Evolutionary conservation across 2,888 invertebrate species (phyloP), one percentile per base, ranked within the genome.

Genomic region (Mesorhabditis belari): DNA sequence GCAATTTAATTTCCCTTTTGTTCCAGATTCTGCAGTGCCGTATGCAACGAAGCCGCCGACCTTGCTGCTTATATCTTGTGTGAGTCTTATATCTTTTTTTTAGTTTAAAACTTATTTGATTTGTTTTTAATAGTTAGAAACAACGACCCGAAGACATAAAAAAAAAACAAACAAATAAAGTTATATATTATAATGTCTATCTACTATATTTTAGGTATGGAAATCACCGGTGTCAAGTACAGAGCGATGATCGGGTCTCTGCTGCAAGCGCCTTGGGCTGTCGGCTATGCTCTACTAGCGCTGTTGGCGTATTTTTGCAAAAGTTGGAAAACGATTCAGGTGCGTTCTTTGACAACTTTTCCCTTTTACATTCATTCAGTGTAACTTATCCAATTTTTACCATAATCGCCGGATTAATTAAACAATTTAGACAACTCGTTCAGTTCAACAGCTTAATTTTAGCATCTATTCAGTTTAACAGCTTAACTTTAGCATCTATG

Each of bases 51-150:
- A 63, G 80, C 81, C 5, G 78, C 78, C 25, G 81, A 80, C 60
- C 64, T 80, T 57, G 81, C 80, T 17, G 80, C 81, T 3, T 80
- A 80, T 60, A 78, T 81, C 0, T 67, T 80, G 17, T 81, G 81
- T 60, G 81, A 78, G 78, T 68, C 52, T n/a, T n/a, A n/a, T n/a
- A n/a, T n/a, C n/a, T 44, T 49, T 64, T 61, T 27, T 51, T 9
- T n/a, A 17, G 51, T n/a, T 51, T 19, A 17, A 35, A 49, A 25
- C 5, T 29, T 17, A n/a, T n/a, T n/a, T n/a, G n/a, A n/a, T n/a
- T n/a, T n/a, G n/a, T n/a, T n/a, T n/a, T n/a, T n/a, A n/a, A n/a
- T n/a, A n/a, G n/a, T n/a, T n/a, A n/a, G n/a, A n/a, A n/a, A n/a
- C n/a, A n/a, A n/a, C n/a, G n/a, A n/a, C n/a, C n/a, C n/a, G n/a